Evolutionary conservation across 2,888 invertebrate species (phyloP), one percentile per base, ranked within the genome.

Genomic region (Dynastes maya): DNA sequence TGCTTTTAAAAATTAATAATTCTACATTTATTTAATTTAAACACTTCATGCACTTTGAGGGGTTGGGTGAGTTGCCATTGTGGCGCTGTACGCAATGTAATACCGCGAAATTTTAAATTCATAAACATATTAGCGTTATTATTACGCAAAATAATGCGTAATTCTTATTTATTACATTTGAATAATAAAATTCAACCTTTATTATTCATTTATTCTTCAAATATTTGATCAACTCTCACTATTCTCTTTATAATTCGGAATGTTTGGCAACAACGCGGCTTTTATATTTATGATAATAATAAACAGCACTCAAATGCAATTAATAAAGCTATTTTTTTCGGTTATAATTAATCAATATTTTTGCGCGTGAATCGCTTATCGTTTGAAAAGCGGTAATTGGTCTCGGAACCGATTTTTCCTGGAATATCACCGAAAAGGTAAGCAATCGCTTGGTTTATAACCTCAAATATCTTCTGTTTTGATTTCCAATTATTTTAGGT

Each of bases 401-500:
- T 63, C 29, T 32, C 29, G 29, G 63, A 63, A 9, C 11, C 27
- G 11, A 63, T 22, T 6, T 63, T 29, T 9, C 11, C 8, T 22
- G 27, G 27, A 63, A 11, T 2, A 6, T 27, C 8, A 29, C 1
- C 3, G 13, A 29, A 63, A 32, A 58, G 55, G 55, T 58, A 22
- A 6, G n/a, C 16, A 6, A 40, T 40, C 16, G 5, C 9, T 16
- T 40, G 2, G 65, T 40, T 16, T 68, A 22, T 51, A 51, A 68
- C 68, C 68, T 68, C 40, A 49, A 68, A 51, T 29, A 49, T 51
- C 27, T 13, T 51, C 51, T 68, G 68, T 68, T 68, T 53, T 68
- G 22, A 27, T 68, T 68, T 45, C 13, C 51, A 13, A 27, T 29
- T 51, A 29, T 68, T 32, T 63, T 29, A 68, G 68, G 68, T 68